Percentiles rank a stretch among this genome's conserved stretches.
These are phyloP conservation scores for Sebastes elongatus DNA, from an alignment of 2,797 vertebrate species.

Conservation along the genomic window DNA sequence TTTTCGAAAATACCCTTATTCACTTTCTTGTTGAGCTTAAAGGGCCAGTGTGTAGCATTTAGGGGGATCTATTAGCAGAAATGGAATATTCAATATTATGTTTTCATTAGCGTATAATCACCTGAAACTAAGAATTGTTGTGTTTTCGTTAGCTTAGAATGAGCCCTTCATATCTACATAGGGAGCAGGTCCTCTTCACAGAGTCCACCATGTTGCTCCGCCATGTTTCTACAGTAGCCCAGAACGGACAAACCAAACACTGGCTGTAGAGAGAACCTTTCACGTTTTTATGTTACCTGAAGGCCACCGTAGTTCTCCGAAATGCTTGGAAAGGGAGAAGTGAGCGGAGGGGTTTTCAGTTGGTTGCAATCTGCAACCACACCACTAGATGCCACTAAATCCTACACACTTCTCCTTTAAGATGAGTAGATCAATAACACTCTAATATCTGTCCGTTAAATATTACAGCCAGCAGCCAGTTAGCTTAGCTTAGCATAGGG, in stretches of 20 bases:
- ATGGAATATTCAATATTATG: too few relatives aligned
- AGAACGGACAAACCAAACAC: background rate
- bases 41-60: too few relatives aligned
- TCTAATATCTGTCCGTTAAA: background rate
- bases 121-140: too few relatives aligned
- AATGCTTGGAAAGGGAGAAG: background rate
- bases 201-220: too few relatives aligned
- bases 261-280: background rate
- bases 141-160: too few relatives aligned
- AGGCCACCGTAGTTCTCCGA: background rate
- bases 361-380: background rate
- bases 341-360: background rate
- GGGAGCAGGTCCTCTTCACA: too few relatives aligned
- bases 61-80: too few relatives aligned
- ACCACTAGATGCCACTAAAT: background rate
- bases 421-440: background rate
- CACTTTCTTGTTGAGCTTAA: background rate
- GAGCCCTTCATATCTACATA: too few relatives aligned
- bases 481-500: too few relatives aligned
- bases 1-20: background rate
- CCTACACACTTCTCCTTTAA: background rate
- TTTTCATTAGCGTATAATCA: too few relatives aligned
- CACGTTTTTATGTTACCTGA: background rate
- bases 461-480: background rate
- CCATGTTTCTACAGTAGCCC: background rate